Conservation (phyloP, 1,140 invertebrate species). For the Drosophila triauraria region DNA sequence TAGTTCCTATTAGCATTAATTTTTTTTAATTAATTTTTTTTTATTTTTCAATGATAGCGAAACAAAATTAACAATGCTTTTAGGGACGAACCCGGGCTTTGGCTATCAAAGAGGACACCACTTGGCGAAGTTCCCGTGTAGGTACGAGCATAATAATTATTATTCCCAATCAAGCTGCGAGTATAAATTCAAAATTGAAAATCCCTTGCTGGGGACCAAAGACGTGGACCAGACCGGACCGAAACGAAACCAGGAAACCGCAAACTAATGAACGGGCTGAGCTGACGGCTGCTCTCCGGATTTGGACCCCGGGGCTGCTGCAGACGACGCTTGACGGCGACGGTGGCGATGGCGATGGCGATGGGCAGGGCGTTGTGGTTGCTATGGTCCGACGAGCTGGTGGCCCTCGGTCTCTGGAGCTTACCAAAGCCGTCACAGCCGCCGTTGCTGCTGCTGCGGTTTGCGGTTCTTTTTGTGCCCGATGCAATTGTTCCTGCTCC, state of each 20-base stretch:
- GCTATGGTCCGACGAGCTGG: slow-evolving; percentile 61
- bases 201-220: slow-evolving; percentile 25
- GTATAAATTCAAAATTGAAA: slow-evolving; percentile 46
- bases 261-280: slow-evolving; percentile 72
- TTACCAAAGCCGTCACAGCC: slow-evolving; percentile 67
- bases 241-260: slow-evolving; percentile 59
- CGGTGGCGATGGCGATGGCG: slow-evolving; percentile 5
- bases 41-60: neutral
- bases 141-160: slow-evolving; percentile 16
- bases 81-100: neutral
- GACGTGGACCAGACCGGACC: slow-evolving; percentile 32
- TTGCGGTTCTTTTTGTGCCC: slow-evolving; percentile 78
- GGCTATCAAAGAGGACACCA: neutral
- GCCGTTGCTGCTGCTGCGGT: slow-evolving; percentile 58
- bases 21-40: too few relatives aligned
- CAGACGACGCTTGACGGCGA: slow-evolving; percentile 41
- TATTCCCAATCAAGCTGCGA: slow-evolving; percentile 22
- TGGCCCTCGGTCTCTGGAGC: slow-evolving; percentile 65
- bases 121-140: neutral
- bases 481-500: slow-evolving; percentile 76
- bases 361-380: slow-evolving; percentile 68
- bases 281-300: slow-evolving; percentile 20
- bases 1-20: slow-evolving; percentile 3
- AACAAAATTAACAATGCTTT: slow-evolving; percentile 1
- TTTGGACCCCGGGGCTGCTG: slow-evolving; percentile 45